A percentile compares a stretch with the other conserved stretches of the same genome.
phyloP scores from a whole-genome alignment of 2,797 vertebrate species.

The Philypnodon macrostomus region DNA sequence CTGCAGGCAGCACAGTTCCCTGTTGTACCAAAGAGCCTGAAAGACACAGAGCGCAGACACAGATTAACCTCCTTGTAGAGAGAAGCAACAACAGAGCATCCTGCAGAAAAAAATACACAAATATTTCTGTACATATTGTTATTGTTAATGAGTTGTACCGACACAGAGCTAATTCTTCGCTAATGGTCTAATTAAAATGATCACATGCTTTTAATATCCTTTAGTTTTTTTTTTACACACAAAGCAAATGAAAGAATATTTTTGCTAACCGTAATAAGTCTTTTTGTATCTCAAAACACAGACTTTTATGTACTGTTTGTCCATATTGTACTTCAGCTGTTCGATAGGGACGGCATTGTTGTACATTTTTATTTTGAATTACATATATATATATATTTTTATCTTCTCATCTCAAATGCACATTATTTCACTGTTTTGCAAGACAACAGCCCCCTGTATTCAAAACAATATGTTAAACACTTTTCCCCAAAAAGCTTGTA shows the following conservation, averaged over 20 bases:
- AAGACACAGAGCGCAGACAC: slow-evolving; percentile 71
- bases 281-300: too few relatives aligned
- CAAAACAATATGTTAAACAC: slow-evolving; percentile 68
- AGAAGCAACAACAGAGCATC: slow-evolving; percentile 32
- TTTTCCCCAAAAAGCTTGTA: slow-evolving; percentile 63
- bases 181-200: slow-evolving; percentile 81
- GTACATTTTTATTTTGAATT: too few relatives aligned
- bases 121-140: slow-evolving; percentile 61
- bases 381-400: slow-evolving; percentile 69
- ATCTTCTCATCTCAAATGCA: slow-evolving; percentile 49
- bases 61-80: slow-evolving; percentile 63
- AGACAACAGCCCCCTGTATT: slow-evolving; percentile 57
- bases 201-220: slow-evolving; percentile 79
- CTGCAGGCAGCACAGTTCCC: slow-evolving; percentile 99
- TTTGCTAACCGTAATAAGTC: neutral
- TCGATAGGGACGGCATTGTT: too few relatives aligned
- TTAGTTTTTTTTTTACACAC: slow-evolving; percentile 59
- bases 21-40: slow-evolving; percentile 98
- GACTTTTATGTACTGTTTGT: too few relatives aligned
- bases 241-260: slow-evolving; percentile 43
- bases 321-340: too few relatives aligned
- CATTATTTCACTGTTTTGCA: slow-evolving; percentile 58
- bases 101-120: slow-evolving; percentile 33
- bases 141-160: slow-evolving; percentile 75
- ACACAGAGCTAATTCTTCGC: slow-evolving; percentile 75